Evolutionary conservation across 2,888 invertebrate genomes (phyloP), one percentile per base, ranked within the genome.

Genomic region (Erebia ligea): DNA sequence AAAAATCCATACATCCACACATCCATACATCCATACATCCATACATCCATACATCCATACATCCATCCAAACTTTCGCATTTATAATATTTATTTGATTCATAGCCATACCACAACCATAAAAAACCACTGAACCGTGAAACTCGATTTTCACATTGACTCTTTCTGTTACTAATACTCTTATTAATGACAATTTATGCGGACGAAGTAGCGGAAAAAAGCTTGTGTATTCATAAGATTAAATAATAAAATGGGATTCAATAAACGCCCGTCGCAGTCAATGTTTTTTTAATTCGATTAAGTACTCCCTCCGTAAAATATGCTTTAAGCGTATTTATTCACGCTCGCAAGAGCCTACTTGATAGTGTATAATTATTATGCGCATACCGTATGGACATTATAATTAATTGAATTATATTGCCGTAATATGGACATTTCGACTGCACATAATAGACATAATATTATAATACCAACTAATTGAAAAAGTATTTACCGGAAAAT

Each of bases 281-380:
- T 10, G 17, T 11, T 13, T 11, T 25, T 64, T 52, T 13, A 64
- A 40, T 40, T 52, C 17, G 15, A 13, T 54, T 64, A 54, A 48
- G 15, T 34, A 59, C 59, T 5, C 64, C 54, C 19, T 17, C n/a
- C 52, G 64, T 64, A 54, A 8, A 58, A 58, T 58, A 25, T 34
- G 58, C n/a, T 40, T 34, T 34, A 64, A 64, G 40, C 54, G 17
- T 52, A 64, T 64, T 64, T 64, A 40, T 54, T 54, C 52, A 54
- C 64, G 64, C 11, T 64, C 19, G 54, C 52, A 19, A 64, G 54
- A 9, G 64, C 34, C 34, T 17, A 54, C 64, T 64, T 15, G 17
- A 50, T 64, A 64, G 11, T 52, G 50, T 64, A 64, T 40, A 54
- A 54, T 64, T 54, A 54, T 21, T 48, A 17, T 21, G 21, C 62